Percentiles rank a stretch among this genome's conserved stretches.
phyloP scores from a whole-genome alignment of 2,797 vertebrate genomes.

The Onychomys torridus region DNA sequence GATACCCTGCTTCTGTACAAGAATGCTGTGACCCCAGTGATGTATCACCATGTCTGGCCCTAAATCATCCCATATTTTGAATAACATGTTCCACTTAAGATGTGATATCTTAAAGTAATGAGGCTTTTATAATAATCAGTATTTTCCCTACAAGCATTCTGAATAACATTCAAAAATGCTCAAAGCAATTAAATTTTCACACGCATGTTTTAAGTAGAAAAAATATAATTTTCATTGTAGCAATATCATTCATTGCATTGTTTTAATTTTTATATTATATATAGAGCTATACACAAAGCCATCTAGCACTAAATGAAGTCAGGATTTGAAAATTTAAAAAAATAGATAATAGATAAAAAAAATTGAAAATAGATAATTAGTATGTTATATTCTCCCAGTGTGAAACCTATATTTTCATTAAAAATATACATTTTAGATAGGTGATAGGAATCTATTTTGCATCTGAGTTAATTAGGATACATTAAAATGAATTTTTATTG shows the following conservation, averaged over 20 bases:
- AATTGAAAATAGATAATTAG: constrained; percentile 68
- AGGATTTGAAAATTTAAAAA: constrained; percentile 56
- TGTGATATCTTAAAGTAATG: background rate
- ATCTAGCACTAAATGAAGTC: constrained; percentile 58
- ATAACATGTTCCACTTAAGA: background rate
- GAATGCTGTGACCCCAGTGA: background rate
- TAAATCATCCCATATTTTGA: background rate
- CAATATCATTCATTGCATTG: constrained; percentile 71
- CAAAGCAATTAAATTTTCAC: constrained; percentile 58
- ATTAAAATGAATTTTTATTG: constrained; percentile 45
- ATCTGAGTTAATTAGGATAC: background rate
- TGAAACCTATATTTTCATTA: constrained; percentile 20
- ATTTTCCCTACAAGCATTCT: constrained; percentile 57
- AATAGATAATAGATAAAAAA: constrained; percentile 58
- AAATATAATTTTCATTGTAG: constrained; percentile 54
- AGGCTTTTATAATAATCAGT: background rate
- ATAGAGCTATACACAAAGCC: constrained; percentile 50
- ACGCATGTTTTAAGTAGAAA: constrained; percentile 37
- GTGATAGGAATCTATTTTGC: background rate
- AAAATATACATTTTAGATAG: constrained; percentile 18
- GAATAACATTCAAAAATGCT: constrained; percentile 45
- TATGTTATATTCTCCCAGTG: constrained; percentile 25
- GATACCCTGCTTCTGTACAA: background rate
- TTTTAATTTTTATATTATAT: constrained; percentile 54
- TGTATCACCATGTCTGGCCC: background rate